Base-by-base conservation (phyloP, 92 coral and sea anemone genomes). In the Pocillopora grandis region DNA sequence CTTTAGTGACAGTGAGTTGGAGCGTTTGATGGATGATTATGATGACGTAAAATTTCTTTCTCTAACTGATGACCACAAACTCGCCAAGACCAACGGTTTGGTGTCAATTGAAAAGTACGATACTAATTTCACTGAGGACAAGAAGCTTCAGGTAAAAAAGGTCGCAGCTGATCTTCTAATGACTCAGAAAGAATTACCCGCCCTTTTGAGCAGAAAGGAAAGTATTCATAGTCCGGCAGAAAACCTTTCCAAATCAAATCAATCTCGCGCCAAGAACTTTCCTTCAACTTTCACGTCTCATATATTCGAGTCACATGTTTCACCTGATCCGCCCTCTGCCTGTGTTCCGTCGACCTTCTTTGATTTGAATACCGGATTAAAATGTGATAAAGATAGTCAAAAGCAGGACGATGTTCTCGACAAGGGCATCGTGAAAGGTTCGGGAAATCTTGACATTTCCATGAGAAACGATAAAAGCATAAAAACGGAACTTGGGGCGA, bases 61-160 rank as follows among this genome's bases (percentile, higher is more conserved):
- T 49, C 75, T 83, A 10, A 83, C 80, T 9, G 86, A 74, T 62
- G 86, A 83, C 33, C 80, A 65, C 27, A 83, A 73, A 83, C 63
- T 83, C 27, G 80, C 78, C 27, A 59, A 83, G 23, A 62, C 11
- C 64, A 63, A 73, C 37, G 74, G 31, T 15, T 2, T 72, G 62
- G 13, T 58, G 13, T 11, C 76, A 17, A 33, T 16, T 31, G 58
- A 16, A 61, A 11, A 0, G 42, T 80, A 60, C 10, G 48, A 72
- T 16, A 23, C 57, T 19, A 75, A 73, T 74, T 33, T 74, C 20
- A 81, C 77, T 2, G 77, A 36, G 27, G 85, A 81, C 60, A 58
- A 68, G 67, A 76, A 79, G 61, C 62, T 48, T 72, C 63, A 86
- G 65, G 85, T 57, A 10, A 62, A 61, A 49, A 86, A 23, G 9